These are phyloP conservation scores for Oryzias celebensis DNA, from an alignment of 2,113 vertebrate species.

Conservation along the genomic window DNA sequence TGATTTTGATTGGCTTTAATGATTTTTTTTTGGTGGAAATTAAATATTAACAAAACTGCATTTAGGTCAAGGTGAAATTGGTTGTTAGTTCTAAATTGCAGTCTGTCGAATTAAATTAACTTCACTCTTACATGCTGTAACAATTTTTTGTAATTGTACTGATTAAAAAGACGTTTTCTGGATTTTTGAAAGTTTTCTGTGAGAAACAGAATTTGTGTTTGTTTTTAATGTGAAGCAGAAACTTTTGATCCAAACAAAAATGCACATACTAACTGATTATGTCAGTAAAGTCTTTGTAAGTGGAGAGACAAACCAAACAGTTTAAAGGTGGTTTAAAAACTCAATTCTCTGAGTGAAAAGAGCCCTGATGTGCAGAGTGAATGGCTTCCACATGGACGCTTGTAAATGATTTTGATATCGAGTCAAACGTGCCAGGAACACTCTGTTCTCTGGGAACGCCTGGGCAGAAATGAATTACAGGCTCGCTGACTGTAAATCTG, in stretches of 20 bases:
- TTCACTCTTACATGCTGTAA: no score
- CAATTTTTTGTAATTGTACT: no score
- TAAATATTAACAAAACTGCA: no score
- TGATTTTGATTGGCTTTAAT: no score
- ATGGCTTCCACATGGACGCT: constrained; percentile 48
- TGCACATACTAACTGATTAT: background rate
- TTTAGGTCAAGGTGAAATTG: no score
- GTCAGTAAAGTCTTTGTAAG: background rate
- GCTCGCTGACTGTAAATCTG: constrained; percentile 21
- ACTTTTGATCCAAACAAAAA: no score
- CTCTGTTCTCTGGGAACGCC: constrained; percentile 32
- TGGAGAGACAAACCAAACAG: background rate
- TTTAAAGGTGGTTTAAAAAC: background rate
- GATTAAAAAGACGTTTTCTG: no score
- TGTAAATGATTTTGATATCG: constrained; percentile 57
- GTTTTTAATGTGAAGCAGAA: background rate
- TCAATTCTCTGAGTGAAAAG: background rate
- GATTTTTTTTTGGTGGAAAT: no score
- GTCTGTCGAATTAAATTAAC: no score
- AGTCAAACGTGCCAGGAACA: constrained; percentile 62
- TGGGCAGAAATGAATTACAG: constrained; percentile 17
- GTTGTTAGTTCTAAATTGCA: no score
- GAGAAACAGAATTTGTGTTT: no score
- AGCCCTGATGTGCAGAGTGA: constrained; percentile 17
- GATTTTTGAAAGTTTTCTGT: no score